Evolutionary conservation across 2,113 vertebrate genomes (phyloP).

Genomic region (Rattus rattus): DNA sequence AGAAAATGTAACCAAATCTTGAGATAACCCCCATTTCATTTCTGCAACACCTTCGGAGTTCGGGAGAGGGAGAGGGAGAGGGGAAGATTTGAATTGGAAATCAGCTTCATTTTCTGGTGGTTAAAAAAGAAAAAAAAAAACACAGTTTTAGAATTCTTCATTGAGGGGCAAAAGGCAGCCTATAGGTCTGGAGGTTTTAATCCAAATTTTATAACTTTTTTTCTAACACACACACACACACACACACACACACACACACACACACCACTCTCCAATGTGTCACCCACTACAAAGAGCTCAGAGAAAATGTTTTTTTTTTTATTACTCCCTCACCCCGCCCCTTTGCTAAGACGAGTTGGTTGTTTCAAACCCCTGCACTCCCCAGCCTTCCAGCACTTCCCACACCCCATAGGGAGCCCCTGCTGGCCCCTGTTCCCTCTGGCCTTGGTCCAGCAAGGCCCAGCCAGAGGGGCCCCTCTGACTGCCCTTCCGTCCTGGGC

Average conservation of each 20-base stretch:
- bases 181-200: slow-evolving; percentile 90
- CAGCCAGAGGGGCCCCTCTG: neutral
- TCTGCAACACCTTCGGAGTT: slow-evolving; percentile 93
- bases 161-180: slow-evolving; percentile 88
- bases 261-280: slow-evolving; percentile 78
- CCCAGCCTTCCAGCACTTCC: neutral
- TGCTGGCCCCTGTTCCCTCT: neutral
- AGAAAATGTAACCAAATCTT: slow-evolving; percentile 96
- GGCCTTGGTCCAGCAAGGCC: neutral
- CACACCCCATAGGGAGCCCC: neutral
- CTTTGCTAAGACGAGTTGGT: slow-evolving; percentile 62
- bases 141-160: slow-evolving; percentile 90
- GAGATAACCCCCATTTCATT: slow-evolving; percentile 95
- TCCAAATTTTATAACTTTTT: slow-evolving; percentile 92
- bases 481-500: neutral
- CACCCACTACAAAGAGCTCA: slow-evolving; percentile 86
- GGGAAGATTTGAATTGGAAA: slow-evolving; percentile 93
- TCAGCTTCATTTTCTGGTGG: slow-evolving; percentile 91
- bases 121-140: slow-evolving; percentile 66
- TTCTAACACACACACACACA: slow-evolving; percentile 77
- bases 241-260: slow-evolving; percentile 59
- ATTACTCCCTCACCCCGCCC: slow-evolving; percentile 7
- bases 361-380: neutral
- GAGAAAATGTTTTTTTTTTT: slow-evolving; percentile 61
- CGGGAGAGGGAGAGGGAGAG: slow-evolving; percentile 82